Evolutionary conservation across 2,113 vertebrate species (phyloP).

Genomic region (Odontesthes bonariensis): DNA sequence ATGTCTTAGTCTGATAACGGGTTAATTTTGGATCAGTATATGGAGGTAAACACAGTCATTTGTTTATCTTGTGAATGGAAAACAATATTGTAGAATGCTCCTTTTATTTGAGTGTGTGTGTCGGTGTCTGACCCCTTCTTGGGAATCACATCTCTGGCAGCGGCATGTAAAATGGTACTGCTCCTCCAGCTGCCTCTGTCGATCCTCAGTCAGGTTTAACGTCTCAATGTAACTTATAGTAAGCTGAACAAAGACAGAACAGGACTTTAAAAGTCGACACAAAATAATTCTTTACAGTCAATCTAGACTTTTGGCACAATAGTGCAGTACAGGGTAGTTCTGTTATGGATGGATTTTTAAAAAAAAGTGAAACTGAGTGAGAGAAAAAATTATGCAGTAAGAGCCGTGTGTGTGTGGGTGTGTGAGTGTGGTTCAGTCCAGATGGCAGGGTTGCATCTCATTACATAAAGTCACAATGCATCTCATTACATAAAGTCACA

Average conservation of each 20-base stretch:
- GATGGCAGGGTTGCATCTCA: slow-evolving; percentile 68
- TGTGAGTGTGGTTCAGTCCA: slow-evolving; percentile 38
- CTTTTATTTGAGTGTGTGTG: neutral
- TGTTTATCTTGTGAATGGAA: neutral
- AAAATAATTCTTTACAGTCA: neutral
- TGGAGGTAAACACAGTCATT: neutral
- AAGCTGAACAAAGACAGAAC: slow-evolving; percentile 54
- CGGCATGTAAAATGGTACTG: slow-evolving; percentile 75
- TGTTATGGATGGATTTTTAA: neutral
- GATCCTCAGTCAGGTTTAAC: slow-evolving; percentile 57
- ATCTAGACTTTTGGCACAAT: neutral
- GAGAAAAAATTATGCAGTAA: neutral
- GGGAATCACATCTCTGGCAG: slow-evolving; percentile 63
- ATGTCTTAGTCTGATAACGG: neutral
- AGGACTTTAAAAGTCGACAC: neutral
- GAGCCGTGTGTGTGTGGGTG: slow-evolving; percentile 22
- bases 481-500: slow-evolving; percentile 60
- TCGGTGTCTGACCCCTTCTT: slow-evolving; percentile 55
- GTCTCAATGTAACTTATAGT: slow-evolving; percentile 75
- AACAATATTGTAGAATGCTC: neutral
- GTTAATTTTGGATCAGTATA: neutral
- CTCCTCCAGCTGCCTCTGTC: slow-evolving; percentile 68
- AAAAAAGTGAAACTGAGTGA: neutral
- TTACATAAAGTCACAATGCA: slow-evolving; percentile 58
- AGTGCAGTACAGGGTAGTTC: neutral